Evolutionary conservation across 1,140 invertebrate species (phyloP), one percentile per base, ranked within the genome.

Genomic region (Zaprionus lachaisei): DNA sequence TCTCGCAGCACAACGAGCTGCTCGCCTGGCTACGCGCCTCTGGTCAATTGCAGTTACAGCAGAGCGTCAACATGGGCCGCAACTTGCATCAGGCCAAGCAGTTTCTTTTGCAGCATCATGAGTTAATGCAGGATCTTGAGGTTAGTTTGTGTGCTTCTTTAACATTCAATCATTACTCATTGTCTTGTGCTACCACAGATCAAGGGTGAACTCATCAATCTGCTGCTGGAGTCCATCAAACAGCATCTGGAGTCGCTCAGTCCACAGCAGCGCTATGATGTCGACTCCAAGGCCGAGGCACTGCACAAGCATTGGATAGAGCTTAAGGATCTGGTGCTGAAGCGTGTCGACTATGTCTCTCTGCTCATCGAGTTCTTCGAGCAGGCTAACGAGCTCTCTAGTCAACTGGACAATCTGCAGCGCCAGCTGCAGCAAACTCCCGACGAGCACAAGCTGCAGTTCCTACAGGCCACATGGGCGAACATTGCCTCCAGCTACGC

Each of bases 361-460:
- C 87, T 95, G 63, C 97, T 97, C 80, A 94, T 96, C 37, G 95
- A 96, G 73, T 97, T 97, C 93, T 96, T 97, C 79, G 94, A 95
- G 82, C 94, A 95, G 26, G 95, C 95, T 37, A 94, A 95, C 49
- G 94, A 95, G 82, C 93, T 97, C 31, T 94, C 94, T 58, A 94
- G 94, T 68, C 95, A 96, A 85, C 94, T 97, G 81, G 95, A 97
- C 85, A 93, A 93, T 66, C 83, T 97, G 28, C 96, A 97, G 81
- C 77, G 91, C 61, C 92, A 95, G 69, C 82, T 96, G 44, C 93
- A 93, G 49, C 92, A 93, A 26, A 92, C 84, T 4, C 78, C 87
- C 5, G 92, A 94, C n/a, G 95, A 95, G 51, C 93, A 94, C n/a
- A 93, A 92, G 20, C 85, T 95, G 62, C 92, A 93, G 76, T 93